phyloP scores from a whole-genome alignment of 2,888 invertebrate species.

The Choristoneura rosaceana region DNA sequence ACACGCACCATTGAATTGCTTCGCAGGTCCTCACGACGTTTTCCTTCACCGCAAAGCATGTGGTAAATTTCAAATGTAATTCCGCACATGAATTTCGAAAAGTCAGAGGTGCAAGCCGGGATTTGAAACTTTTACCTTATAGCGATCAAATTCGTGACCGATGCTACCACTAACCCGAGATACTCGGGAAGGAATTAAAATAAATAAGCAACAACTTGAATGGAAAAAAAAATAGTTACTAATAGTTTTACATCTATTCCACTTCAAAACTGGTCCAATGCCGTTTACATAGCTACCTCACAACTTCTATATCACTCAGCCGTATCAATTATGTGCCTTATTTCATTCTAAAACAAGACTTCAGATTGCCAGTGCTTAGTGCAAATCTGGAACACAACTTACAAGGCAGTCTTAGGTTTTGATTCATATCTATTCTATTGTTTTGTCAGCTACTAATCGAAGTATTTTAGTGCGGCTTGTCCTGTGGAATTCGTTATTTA shows the following conservation, averaged over 20 bases:
- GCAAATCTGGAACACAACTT: constrained; percentile 29
- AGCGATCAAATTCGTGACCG: too few relatives aligned
- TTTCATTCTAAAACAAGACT: constrained; percentile 24
- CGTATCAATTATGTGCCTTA: constrained; percentile 33
- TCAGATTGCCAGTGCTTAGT: constrained; percentile 26
- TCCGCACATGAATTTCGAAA: too few relatives aligned
- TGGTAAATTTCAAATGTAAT: too few relatives aligned
- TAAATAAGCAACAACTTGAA: too few relatives aligned
- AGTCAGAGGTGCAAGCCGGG: too few relatives aligned
- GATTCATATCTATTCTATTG: constrained; percentile 62
- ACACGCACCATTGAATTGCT: too few relatives aligned
- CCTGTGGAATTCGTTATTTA: neutral
- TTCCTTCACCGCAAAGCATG: too few relatives aligned
- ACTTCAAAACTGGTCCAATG: constrained; percentile 22
- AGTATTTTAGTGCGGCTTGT: constrained; percentile 36
- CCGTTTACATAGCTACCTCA: constrained; percentile 1
- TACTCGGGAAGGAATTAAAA: too few relatives aligned
- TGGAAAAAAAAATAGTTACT: too few relatives aligned
- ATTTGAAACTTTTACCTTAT: too few relatives aligned
- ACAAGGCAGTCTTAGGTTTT: constrained; percentile 42
- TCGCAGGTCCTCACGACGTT: too few relatives aligned
- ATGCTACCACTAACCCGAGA: too few relatives aligned
- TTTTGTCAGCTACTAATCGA: constrained; percentile 48
- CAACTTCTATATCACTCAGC: neutral
- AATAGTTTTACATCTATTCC: constrained; percentile 13